Base-by-base conservation (phyloP, 2,113 vertebrate species). In the Phyllopteryx taeniolatus region DNA sequence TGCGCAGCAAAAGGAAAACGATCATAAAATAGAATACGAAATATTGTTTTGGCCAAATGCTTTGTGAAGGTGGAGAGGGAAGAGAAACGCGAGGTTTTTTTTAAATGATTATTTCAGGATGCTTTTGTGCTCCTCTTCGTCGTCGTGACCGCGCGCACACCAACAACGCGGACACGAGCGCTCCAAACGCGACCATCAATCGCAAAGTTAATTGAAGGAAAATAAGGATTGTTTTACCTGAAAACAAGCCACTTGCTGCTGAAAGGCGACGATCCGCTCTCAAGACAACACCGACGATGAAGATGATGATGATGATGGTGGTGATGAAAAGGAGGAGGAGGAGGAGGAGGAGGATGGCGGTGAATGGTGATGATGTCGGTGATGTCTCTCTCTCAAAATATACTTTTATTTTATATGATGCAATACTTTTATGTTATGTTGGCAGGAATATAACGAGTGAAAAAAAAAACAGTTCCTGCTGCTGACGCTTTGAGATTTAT, bases 221-320 rank as follows among this genome's bases (percentile, higher is more conserved):
- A 47, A 20, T 27, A 42, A n/a, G 15, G 35, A 12, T 63, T 63
- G 10, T 35, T 78, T 77, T 86, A 92, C 91, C 91, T 91, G 89
- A 69, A 71, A 82, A 85, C 85, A 83, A 89, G 86, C 86, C 81
- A 80, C 84, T 66, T 76, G 59, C 5, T 43, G 17, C 14, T 51
- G 15, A 61, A 61, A 47, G 0, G 1, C 68, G 76, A 46, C n/a
- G 75, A 68, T 39, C 20, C 10, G n/a, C 61, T 67, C 66, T 70
- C 61, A 1, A 31, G 9, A 73, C 65, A 20, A 68, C 74, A 74
- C 51, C 14, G 64, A 66, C 3, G 44, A 46, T 13, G 42, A 61
- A 7, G 31, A 33, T 60, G 59, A 60, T 13, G 59, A 61, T 61
- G 59, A 13, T 61, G 59, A 61, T 61, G 54, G 20, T 17, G n/a